phyloP scores from a whole-genome alignment of 2,113 vertebrate species.

The Chunga burmeisteri region DNA sequence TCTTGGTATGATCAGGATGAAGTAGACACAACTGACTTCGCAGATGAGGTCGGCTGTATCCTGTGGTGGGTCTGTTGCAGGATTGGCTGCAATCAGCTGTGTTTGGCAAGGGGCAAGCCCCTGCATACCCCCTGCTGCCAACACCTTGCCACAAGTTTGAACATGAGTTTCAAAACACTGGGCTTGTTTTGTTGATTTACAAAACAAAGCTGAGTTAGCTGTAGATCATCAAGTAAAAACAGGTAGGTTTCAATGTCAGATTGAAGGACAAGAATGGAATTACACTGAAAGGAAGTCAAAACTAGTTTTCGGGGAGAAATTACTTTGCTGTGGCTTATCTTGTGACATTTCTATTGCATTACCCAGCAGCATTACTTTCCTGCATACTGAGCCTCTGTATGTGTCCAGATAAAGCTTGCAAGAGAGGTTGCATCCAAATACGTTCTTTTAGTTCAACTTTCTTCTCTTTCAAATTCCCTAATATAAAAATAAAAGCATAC shows the following conservation, averaged over 20 bases:
- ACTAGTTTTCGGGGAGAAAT: neutral
- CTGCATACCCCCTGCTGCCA: neutral
- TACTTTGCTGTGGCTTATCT: neutral
- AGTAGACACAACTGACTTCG: neutral
- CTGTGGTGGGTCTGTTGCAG: neutral
- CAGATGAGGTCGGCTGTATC: neutral
- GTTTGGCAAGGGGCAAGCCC: fast-evolving
- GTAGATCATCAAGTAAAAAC: neutral
- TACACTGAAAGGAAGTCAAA: neutral
- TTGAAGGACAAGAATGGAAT: neutral
- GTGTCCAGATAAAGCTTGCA: neutral
- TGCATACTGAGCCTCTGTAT: neutral
- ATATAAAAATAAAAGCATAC: neutral
- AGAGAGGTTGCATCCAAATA: neutral
- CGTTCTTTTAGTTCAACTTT: neutral
- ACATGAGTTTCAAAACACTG: neutral
- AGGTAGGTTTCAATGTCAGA: neutral
- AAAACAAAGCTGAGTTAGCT: neutral
- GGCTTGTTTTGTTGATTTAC: neutral
- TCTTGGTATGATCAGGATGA: neutral
- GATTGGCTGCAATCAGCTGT: neutral
- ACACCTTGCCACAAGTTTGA: neutral
- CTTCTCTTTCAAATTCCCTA: neutral
- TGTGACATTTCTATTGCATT: neutral
- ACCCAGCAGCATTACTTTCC: neutral